A percentile compares a stretch with the other conserved stretches of the same genome.
phyloP scores from a whole-genome alignment of 1,140 invertebrate species.

The Lepidurus apus region DNA sequence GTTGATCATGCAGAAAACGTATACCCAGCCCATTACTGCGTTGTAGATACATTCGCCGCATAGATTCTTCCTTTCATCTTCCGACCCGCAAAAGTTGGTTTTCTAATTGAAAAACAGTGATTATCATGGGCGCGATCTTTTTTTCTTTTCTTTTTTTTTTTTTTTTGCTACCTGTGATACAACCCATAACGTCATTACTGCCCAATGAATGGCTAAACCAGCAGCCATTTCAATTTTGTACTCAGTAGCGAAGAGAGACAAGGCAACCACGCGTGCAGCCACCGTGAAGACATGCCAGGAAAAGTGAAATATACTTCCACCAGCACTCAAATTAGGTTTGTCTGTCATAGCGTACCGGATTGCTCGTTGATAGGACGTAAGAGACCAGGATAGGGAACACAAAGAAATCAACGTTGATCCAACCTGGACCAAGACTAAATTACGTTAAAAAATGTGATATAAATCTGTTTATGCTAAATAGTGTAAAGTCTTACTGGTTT shows the following conservation, averaged over 20 bases:
- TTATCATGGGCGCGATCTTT: neutral
- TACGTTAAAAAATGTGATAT: conserved; percentile 23
- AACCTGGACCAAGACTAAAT: conserved; percentile 39
- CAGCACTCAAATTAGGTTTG: conserved; percentile 43
- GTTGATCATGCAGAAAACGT: conserved; percentile 52
- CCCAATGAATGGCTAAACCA: conserved; percentile 47
- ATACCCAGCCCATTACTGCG: conserved; percentile 48
- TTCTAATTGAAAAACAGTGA: conserved; percentile 42
- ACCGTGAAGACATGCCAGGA: conserved; percentile 47
- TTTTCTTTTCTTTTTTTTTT: neutral
- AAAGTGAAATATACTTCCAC: conserved; percentile 45
- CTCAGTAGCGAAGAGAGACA: conserved; percentile 42
- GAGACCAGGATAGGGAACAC: conserved; percentile 46
- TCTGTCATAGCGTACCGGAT: conserved; percentile 45
- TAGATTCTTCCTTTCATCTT: conserved; percentile 37
- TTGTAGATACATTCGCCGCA: conserved; percentile 48
- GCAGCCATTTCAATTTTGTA: conserved; percentile 39
- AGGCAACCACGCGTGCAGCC: conserved; percentile 45
- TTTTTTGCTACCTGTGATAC: conserved; percentile 37
- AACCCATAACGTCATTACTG: conserved; percentile 49
- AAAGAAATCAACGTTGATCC: conserved; percentile 43
- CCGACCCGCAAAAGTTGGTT: conserved; percentile 46
- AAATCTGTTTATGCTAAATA: neutral
- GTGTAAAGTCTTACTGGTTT: conserved; percentile 26
- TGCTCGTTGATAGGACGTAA: conserved; percentile 49